Evolutionary conservation across 1,140 invertebrate species (phyloP), one percentile per base, ranked within the genome.

Genomic region (Trissolcus basalis): DNA sequence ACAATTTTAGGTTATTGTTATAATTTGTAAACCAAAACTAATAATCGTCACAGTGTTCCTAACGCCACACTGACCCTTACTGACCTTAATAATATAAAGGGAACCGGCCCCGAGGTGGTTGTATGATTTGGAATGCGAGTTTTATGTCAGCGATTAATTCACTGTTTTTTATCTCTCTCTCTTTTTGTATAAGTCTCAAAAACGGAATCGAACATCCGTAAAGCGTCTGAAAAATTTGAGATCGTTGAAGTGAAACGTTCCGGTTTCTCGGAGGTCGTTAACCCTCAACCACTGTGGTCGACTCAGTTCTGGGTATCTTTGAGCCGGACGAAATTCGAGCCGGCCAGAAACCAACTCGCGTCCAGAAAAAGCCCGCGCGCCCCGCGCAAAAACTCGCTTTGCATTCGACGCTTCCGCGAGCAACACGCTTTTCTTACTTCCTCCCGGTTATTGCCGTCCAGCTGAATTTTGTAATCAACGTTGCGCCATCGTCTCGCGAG

Each of bases 241-340:
- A 64, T 54, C 59, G 72, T 64, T 69, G 13, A 50, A 75, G 72
- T 69, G 72, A 75, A 75, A 75, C 72, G 72, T 75, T 75, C 72
- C 59, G 58, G 72, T 75, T 69, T 75, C 59, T 74, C 12, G 32
- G 54, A 69, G 72, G 72, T 69, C 72, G 59, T 69, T 75, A 69
- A 75, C 72, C 72, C 64, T n/a, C n/a, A 44, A 64, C 16, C 64
- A 58, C 58, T 44, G 71, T 55, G 36, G 49, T 56, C 12, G 54
- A 48, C 55, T 60, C 60, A 1, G 50, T 41, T 55, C 56, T 50
- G 56, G 51, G 47, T 41, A 58, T 58, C 64, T 75, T 68, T 74
- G 61, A 68, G 67, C 67, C 64, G 56, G 51, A 68, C 71, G 64
- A 68, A 68, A 75, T 63, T 56, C 49, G 71, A 74, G 56, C 39